Evolutionary conservation across 2,888 invertebrate genomes (phyloP), one percentile per base, ranked within the genome.

Genomic region (Plebejus argus): DNA sequence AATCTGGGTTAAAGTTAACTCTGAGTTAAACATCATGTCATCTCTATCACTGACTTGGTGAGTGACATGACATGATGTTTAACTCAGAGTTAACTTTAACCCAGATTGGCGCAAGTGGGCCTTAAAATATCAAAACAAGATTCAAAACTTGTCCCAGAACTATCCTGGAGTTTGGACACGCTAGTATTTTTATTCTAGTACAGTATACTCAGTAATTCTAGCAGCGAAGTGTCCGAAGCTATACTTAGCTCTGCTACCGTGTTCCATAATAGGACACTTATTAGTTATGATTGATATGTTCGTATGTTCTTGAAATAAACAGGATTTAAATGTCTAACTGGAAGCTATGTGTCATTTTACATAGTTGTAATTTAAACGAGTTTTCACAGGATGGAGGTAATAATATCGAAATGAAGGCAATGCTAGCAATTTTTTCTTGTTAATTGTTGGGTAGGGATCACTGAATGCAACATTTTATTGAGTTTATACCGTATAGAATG

Each of bases 271-370:
- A 33, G 28, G 7, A 15, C 66, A 23, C 61, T 23, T 61, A 66
- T 66, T 66, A 66, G 28, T 12, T 6, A 66, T 66, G 66, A 66
- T 66, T 66, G 66, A 66, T 66, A 66, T 33, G 66, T 66, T 66
- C 28, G 66, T 66, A 66, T 61, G 61, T 61, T 66, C 66, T 33
- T 66, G 66, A 66, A 66, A 66, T 28, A 66, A 28, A 66, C 28
- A 28, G 66, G 61, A 61, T 61, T 61, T 20, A 66, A 66, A 66
- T 66, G 6, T 66, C 6, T 28, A 66, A 66, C 12, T 66, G 28
- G 66, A 66, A 66, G 12, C 5, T 18, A 33, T 66, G 28, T 66
- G 6, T 66, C 66, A 66, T 66, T 66, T 28, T 66, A 66, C 33
- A 66, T 28, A 66, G 66, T 66, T 28, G 66, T 66, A 33, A 15